Evolutionary conservation across 2,888 invertebrate genomes (phyloP), one percentile per base, ranked within the genome.

Genomic region (Pseudoips prasinana): DNA sequence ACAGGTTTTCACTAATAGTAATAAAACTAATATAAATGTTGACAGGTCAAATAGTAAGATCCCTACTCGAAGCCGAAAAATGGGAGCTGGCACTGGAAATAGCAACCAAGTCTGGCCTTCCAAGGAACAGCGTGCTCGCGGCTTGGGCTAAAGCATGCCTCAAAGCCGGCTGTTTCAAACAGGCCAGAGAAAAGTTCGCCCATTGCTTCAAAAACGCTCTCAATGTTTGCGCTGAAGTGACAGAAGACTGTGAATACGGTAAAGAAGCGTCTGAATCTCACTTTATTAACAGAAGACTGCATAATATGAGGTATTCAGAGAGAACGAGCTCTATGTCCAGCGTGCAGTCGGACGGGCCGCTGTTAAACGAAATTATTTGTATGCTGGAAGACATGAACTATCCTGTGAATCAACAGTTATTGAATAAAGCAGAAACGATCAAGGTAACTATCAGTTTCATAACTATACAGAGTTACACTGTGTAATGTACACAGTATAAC

Each of bases 71-170:
- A 74, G 92, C 93, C 0, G 97, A 97, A 64, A 92, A 96, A 64
- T 96, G 96, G 94, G 91, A 93, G 37, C 73, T 97, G 23, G 97
- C 95, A 0, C 65, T 95, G 33, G 94, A 95, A 64, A 93, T 98
- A 24, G 96, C 96, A 1, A 94, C 96, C 0, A 97, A 97, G 80
- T 94, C 93, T 39, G 96, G 96, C 0, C 82, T 96, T 8, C 93
- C 96, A 8, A 90, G 92, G 4, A 91, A 91, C 58, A 93, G 95
- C 22, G 95, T 97, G 0, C 93, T 97, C 90, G 94, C 94, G 0
- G 94, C 95, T 0, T 96, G 97, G 95, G 97, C 97, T 0, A 93
- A 96, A 64, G 93, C 94, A 7, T 95, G 93, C 46, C 80, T 96
- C 2, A 93, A 92, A 58, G 94, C 94, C 0, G 96, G 96, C 0